These are phyloP conservation scores for Yponomeuta cagnagella DNA, from an alignment of 2,888 invertebrate genomes.

Conservation along the genomic window DNA sequence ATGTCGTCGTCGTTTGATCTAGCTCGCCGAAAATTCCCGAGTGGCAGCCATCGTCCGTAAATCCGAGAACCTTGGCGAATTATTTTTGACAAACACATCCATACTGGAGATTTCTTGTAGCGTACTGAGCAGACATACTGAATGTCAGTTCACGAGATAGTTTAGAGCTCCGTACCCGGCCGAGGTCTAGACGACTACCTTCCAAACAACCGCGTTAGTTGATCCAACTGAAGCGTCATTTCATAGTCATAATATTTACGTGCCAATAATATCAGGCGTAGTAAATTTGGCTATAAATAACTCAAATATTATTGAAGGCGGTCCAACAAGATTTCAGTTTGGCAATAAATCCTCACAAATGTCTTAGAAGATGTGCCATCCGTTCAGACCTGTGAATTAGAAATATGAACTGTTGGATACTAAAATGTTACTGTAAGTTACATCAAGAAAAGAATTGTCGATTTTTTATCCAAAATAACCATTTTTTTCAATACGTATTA, in stretches of 20 bases:
- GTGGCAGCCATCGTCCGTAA: constrained; percentile 16
- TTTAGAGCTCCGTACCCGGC: too few species aligned
- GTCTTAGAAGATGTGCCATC: not conserved
- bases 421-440: not conserved
- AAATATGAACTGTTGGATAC: not conserved
- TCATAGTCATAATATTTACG: not conserved
- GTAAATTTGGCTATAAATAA: not conserved
- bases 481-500: not conserved
- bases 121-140: too few species aligned
- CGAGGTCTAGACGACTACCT: too few species aligned
- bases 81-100: constrained; percentile 4
- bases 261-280: not conserved
- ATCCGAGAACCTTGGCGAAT: not conserved
- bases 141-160: too few species aligned
- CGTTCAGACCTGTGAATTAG: not conserved
- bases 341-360: too few species aligned
- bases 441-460: too few species aligned
- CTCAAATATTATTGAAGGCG: not conserved
- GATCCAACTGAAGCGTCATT: not conserved
- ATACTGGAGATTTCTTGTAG: not conserved
- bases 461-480: not conserved
- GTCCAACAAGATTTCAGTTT: too few species aligned
- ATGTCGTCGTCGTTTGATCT: not conserved
- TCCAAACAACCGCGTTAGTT: not conserved
- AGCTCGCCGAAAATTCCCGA: constrained; percentile 26